Base-by-base conservation (phyloP, 1,140 invertebrate species). In the Hycleus phaleratus region DNA sequence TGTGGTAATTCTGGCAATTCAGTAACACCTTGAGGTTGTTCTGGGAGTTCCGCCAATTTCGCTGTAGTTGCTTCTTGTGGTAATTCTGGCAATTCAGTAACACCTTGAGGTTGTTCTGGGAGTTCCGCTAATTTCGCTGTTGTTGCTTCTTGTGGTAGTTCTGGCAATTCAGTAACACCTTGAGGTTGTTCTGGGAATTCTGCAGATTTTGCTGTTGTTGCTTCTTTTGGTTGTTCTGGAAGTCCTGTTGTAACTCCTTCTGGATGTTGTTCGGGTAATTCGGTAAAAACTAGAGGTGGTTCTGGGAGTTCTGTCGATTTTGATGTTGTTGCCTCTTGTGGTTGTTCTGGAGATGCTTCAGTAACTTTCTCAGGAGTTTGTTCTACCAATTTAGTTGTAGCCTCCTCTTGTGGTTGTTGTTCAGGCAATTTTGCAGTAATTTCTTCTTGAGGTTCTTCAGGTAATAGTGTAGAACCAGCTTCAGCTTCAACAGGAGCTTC, bases 391-490 rank as follows among this genome's bases (percentile, higher is more conserved):
- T 39, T 39, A 7, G 9, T 44, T 43, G n/a, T n/a, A 9, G 24
- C 10, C 50, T 62, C 6, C 47, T 49, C 3, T 49, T 9, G 7
- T 11, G 3, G 26, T n/a, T 24, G 18, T 46, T 60, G 32, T 54
- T 67, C 61, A 38, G 56, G 52, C 45, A 53, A 32, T 32, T 32
- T 32, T 32, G 32, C 18, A 40, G 12, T 43, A 24, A 9, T 45
- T 45, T 12, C 32, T 59, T 72, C 71, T 56, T 69, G 68, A 49
- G 11, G 43, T 9, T 56, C 38, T 49, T 26, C 46, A 25, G 46
- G 38, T 24, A 54, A 63, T 61, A 56, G 57, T 46, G 39, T 46
- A 39, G 55, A 38, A 65, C 42, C 40, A 42, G n/a, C 18, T 18
- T 24, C 40, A 24, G n/a, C 6, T 12, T 3, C 18, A n/a, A 38